Conservation (phyloP, 2,113 vertebrate species). For the Phainopepla nitens region DNA sequence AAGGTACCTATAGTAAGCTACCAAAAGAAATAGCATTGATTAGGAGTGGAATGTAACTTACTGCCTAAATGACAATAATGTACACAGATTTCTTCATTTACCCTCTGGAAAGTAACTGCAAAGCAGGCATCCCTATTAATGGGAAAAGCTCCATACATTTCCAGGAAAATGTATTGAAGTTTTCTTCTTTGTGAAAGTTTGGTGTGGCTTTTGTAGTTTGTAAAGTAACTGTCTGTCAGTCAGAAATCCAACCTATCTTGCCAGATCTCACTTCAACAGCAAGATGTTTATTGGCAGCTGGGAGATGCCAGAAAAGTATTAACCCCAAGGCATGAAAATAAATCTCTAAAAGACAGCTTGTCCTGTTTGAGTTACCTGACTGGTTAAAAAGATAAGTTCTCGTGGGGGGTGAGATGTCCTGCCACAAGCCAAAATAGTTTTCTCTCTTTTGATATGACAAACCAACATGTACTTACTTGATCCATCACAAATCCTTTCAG, state of each 20-base stretch:
- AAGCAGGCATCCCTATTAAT: background rate
- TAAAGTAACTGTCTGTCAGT: background rate
- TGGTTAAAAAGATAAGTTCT: background rate
- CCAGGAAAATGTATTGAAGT: background rate
- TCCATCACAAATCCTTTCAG: background rate
- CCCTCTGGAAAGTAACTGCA: background rate
- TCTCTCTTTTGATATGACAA: background rate
- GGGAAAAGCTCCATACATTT: background rate
- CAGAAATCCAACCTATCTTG: background rate
- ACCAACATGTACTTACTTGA: background rate
- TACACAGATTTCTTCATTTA: background rate
- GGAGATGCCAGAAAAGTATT: background rate
- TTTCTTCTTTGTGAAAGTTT: background rate
- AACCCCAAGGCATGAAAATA: background rate
- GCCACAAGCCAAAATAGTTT: background rate
- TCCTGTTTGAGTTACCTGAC: background rate
- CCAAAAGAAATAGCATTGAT: background rate
- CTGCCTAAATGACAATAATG: fast-evolving
- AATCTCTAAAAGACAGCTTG: background rate
- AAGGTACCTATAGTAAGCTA: background rate
- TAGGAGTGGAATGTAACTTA: background rate
- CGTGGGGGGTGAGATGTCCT: background rate
- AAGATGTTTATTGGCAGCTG: background rate
- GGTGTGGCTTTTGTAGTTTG: background rate
- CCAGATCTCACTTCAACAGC: background rate